Evolutionary conservation across 30 jellyfish, hydroid and myxozoan species (phyloP).

Genomic region (Hydra vulgaris): DNA sequence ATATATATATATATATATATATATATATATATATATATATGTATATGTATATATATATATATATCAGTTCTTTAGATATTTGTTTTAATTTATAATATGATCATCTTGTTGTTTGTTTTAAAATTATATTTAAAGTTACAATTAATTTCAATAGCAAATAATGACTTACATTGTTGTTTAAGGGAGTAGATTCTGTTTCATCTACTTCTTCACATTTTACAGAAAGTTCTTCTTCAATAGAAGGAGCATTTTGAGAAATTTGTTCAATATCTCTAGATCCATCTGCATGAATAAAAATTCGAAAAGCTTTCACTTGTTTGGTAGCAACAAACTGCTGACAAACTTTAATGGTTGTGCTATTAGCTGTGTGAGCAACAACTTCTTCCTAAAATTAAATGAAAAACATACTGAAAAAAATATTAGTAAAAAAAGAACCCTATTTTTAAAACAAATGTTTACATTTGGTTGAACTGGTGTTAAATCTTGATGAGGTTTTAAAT

Average conservation of each 20-base stretch:
- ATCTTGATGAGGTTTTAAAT: neutral
- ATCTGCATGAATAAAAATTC: neutral
- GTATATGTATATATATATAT: no score
- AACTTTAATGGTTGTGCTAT: constrained; percentile 58
- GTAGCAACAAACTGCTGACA: constrained; percentile 35
- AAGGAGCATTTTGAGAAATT: neutral
- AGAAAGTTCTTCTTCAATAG: neutral
- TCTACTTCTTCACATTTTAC: neutral
- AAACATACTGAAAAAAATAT: no score
- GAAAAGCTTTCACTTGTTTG: neutral
- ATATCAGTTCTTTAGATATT: no score
- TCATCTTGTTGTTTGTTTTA: no score
- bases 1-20: no score
- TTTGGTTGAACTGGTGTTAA: neutral
- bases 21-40: no score
- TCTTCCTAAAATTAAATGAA: neutral
- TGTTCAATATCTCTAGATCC: neutral
- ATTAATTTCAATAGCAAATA: no score
- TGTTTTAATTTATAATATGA: no score
- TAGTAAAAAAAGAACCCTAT: no score
- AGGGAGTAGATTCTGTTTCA: neutral
- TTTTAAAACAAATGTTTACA: no score
- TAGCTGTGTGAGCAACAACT: constrained; percentile 32
- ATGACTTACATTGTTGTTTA: neutral
- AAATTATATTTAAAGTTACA: no score